Conservation (phyloP, 2,797 vertebrate genomes). For the Enteromius paludinosus region DNA sequence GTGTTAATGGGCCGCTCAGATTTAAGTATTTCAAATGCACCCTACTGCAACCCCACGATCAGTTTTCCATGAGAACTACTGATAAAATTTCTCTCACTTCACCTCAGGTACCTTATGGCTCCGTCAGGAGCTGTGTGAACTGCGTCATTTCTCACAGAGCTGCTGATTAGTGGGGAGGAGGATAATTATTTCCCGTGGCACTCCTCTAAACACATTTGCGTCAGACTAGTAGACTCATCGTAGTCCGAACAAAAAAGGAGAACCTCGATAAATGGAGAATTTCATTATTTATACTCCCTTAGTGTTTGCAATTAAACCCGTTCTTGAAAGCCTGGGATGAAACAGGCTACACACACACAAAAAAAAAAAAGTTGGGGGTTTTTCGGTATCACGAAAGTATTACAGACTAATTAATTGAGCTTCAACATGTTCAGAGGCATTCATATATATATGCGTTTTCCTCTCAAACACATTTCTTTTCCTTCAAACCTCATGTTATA, state of each 20-base stretch:
- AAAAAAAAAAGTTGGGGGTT: not conserved
- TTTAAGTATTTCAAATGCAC: not conserved
- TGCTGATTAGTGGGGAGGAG: conserved; percentile 23
- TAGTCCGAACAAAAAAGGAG: conserved; percentile 18
- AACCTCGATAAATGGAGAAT: not conserved
- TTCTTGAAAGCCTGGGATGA: no score
- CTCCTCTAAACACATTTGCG: conserved; percentile 39
- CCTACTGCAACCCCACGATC: not conserved
- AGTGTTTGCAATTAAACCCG: not conserved
- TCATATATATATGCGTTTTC: no score
- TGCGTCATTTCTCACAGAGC: conserved; percentile 36
- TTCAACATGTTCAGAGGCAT: not conserved
- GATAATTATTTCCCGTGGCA: conserved; percentile 38
- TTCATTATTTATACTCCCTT: not conserved
- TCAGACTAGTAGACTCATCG: conserved; percentile 32
- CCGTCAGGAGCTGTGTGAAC: conserved; percentile 17
- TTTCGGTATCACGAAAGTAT: no score
- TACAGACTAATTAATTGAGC: not conserved
- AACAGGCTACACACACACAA: not conserved
- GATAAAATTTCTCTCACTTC: not conserved
- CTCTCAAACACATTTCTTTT: no score
- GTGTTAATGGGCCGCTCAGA: not conserved
- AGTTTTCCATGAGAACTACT: not conserved
- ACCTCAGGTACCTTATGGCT: not conserved
- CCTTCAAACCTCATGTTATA: no score